phyloP scores from a whole-genome alignment of 2,113 vertebrate species.

The Brienomyrus longianalis region DNA sequence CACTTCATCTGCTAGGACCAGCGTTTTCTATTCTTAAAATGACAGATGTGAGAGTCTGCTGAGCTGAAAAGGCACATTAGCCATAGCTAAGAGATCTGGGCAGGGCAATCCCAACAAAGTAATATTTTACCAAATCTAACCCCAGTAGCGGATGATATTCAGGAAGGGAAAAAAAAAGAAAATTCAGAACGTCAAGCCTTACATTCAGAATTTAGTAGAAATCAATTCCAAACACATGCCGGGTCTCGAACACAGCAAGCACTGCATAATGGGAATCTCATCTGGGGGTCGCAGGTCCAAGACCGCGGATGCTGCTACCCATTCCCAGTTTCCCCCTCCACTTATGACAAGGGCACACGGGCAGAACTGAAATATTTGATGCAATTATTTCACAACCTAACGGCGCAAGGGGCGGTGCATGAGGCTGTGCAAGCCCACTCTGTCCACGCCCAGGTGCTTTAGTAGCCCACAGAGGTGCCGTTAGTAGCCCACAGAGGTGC shows the following conservation, averaged over 20 bases:
- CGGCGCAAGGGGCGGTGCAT: background rate
- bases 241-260: background rate
- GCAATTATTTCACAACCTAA: background rate
- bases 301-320: background rate
- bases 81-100: background rate
- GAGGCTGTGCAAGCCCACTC: background rate
- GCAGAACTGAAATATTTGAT: background rate
- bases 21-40: background rate
- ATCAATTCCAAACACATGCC: background rate
- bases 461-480: background rate
- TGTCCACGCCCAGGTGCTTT: background rate
- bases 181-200: background rate
- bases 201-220: background rate
- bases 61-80: background rate
- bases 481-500: background rate
- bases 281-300: background rate
- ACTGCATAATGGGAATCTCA: background rate
- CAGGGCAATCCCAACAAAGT: background rate
- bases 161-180: background rate
- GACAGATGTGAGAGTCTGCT: background rate
- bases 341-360: background rate
- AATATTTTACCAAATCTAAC: background rate
- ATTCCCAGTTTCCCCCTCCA: background rate
- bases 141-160: background rate
- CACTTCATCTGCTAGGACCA: background rate